Evolutionary conservation across 2,113 vertebrate genomes (phyloP), one percentile per base, ranked within the genome.

Genomic region (Calidris pygmaea): DNA sequence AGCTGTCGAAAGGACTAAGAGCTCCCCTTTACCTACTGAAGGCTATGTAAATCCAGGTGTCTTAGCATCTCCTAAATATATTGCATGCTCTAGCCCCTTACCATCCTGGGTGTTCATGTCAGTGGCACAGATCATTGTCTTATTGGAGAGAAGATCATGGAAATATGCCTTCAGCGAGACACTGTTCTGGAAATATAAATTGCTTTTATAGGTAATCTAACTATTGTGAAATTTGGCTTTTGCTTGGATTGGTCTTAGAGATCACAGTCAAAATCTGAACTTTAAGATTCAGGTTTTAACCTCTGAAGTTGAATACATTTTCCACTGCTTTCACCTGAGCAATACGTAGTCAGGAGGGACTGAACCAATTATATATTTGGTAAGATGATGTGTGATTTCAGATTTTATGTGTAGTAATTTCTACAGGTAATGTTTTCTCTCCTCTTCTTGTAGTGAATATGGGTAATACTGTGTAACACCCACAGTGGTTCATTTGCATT

Each of bases 1-100:
- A 72, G 35, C 0, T 90, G 29, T 78, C 55, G 65, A 12, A 21
- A 71, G 14, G 23, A 21, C 2, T 9, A 48, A 65, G 50, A 55
- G 14, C 10, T 71, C 26, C 10, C 45, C 24, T 60, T 89, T 10
- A 53, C 30, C 18, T 72, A 17, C 9, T 59, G 39, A 68, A 75
- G 34, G 45, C 0, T n/a, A 27, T 55, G 17, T 90, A 90, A 72
- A 39, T 50, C 24, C 4, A 60, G 4, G 35, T 93, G 11, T 74
- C 48, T 56, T 2, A 3, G 18, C 23, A n/a, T 48, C 52, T 91
- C 22, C 72, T 84, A 14, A 48, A 48, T 30, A 16, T 0, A 0
- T 43, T 60, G 16, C 5, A 2, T 45, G 14, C 16, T 92, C 30
- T 35, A 70, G 16, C 10, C 43, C 21, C 63, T 62, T 26, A 52